Evolutionary conservation across 2,113 vertebrate genomes (phyloP).

Genomic region (Mastomys coucha): DNA sequence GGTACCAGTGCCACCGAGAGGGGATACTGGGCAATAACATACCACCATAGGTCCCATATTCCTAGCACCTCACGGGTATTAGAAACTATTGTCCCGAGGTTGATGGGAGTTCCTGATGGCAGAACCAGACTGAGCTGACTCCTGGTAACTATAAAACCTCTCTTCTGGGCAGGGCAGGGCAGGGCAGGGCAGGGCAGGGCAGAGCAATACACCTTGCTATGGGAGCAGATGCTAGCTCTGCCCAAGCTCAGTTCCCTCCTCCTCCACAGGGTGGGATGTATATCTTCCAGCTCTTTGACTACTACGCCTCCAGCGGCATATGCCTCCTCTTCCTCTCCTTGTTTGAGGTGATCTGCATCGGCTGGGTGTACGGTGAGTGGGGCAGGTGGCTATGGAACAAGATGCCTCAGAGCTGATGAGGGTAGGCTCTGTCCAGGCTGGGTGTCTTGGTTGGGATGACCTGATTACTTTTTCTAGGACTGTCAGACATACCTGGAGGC

Average conservation of each 20-base stretch:
- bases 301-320: constrained; percentile 95
- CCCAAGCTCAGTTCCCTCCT: neutral
- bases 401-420: too few species aligned
- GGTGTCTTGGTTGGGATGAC: neutral
- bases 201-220: neutral
- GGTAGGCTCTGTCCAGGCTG: neutral
- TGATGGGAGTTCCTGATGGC: neutral
- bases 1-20: neutral
- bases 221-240: rapidly evolving
- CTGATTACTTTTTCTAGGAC: neutral
- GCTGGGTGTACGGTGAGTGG: constrained; percentile 97
- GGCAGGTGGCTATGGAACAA: neutral
- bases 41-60: rapidly evolving
- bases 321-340: constrained; percentile 94
- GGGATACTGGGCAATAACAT: neutral
- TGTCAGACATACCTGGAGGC: neutral
- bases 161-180: neutral
- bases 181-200: neutral
- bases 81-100: neutral
- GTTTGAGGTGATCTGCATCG: constrained; percentile 92
- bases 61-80: neutral
- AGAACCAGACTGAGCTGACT: neutral
- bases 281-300: constrained; percentile 97
- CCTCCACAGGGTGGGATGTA: constrained; percentile 95
- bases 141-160: neutral